Percentiles rank a stretch among this genome's conserved stretches.
These are phyloP conservation scores for Pyrrhia umbra DNA, from an alignment of 2,888 invertebrate species.

Conservation along the genomic window DNA sequence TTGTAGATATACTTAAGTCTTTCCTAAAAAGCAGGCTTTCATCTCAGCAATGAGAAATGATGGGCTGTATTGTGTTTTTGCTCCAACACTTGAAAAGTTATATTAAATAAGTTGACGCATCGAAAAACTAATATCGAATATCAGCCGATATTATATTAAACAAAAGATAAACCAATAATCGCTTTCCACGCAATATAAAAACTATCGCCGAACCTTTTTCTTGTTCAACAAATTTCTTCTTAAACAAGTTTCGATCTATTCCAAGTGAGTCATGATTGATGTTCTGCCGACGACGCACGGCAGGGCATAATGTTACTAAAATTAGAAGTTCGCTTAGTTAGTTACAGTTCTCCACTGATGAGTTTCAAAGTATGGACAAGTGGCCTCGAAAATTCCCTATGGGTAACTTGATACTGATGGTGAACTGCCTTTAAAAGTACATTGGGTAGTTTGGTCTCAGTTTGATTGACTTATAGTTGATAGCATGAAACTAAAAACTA, in stretches of 20 bases:
- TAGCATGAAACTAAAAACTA: not conserved
- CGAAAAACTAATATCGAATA: constrained; percentile 43
- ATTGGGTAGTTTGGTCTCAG: not conserved
- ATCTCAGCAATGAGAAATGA: too few species aligned
- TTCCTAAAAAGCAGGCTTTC: too few species aligned
- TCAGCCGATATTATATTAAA: constrained; percentile 43
- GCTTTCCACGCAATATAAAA: constrained; percentile 41
- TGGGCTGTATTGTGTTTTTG: constrained; percentile 18
- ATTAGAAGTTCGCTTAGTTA: constrained; percentile 72
- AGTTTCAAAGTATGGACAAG: constrained; percentile 58
- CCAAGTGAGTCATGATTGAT: constrained; percentile 79
- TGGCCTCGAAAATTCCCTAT: constrained; percentile 41
- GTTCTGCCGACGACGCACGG: constrained; percentile 71
- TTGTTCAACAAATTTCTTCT: constrained; percentile 59
- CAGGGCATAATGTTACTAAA: constrained; percentile 73
- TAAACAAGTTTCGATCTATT: constrained; percentile 60
- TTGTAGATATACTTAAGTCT: too few species aligned
- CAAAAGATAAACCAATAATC: constrained; percentile 52
- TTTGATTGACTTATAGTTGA: constrained; percentile 1
- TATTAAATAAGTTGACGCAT: constrained; percentile 42
- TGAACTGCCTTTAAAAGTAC: constrained; percentile 10
- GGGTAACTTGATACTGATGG: constrained; percentile 35
- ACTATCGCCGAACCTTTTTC: constrained; percentile 55
- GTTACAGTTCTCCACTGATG: constrained; percentile 62
- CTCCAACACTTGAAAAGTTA: constrained; percentile 11